A percentile compares a stretch with the other conserved stretches of the same genome.
phyloP scores from a whole-genome alignment of 1,140 invertebrate species.

The Drosophila asahinai region DNA sequence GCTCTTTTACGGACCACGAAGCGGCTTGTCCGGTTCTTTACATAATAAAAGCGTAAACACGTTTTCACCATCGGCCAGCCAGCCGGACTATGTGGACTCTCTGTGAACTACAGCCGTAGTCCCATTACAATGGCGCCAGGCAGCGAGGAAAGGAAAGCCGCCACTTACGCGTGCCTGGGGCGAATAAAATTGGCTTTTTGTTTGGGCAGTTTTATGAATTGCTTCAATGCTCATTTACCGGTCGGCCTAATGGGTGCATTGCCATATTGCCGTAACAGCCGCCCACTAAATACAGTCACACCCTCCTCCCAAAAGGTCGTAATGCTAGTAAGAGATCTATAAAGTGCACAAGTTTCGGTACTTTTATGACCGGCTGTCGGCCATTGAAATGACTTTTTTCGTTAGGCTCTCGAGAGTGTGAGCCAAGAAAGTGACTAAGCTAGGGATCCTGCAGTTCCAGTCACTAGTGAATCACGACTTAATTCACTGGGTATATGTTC shows the following conservation, averaged over 20 bases:
- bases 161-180: slow-evolving; percentile 64
- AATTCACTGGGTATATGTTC: background rate
- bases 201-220: slow-evolving; percentile 80
- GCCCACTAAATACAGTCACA: slow-evolving; percentile 28
- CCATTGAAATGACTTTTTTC: slow-evolving; percentile 1
- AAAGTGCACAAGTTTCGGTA: slow-evolving; percentile 56
- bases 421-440: background rate
- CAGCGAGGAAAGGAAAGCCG: slow-evolving; percentile 36
- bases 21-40: slow-evolving; percentile 63
- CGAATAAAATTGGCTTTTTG: slow-evolving; percentile 69
- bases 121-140: slow-evolving; percentile 70
- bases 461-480: background rate
- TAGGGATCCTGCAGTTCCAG: background rate
- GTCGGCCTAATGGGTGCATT: slow-evolving; percentile 78
- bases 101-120: slow-evolving; percentile 1
- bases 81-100: slow-evolving; percentile 19
- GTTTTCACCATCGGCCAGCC: slow-evolving; percentile 74
- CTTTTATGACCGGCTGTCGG: slow-evolving; percentile 41
- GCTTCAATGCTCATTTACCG: slow-evolving; percentile 82
- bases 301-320: slow-evolving; percentile 16
- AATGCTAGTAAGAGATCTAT: slow-evolving; percentile 53
- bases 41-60: slow-evolving; percentile 83
- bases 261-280: slow-evolving; percentile 35
- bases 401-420: background rate
- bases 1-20: slow-evolving; percentile 33